Percentiles rank a stretch among this genome's conserved stretches.
Conservation (phyloP, 2,113 vertebrate species). For the Ibidorhyncha struthersii region DNA sequence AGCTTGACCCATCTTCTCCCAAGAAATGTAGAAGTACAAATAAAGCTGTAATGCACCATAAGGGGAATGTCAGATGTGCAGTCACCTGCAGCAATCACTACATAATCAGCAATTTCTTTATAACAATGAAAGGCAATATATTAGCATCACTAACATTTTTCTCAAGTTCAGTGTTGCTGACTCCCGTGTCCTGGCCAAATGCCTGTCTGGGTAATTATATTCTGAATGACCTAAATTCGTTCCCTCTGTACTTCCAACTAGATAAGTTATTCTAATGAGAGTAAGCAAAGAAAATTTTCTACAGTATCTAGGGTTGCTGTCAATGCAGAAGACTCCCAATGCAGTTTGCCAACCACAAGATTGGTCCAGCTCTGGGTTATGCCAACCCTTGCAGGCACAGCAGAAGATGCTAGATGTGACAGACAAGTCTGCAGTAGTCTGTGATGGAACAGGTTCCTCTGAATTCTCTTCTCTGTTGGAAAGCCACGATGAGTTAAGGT, state of each 20-base stretch:
- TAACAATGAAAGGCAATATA: background rate
- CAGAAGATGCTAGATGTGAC: background rate
- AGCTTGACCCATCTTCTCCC: background rate
- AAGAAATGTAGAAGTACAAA: background rate
- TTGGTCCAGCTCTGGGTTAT: background rate
- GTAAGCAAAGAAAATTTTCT: background rate
- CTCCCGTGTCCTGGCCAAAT: background rate
- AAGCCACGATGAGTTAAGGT: background rate
- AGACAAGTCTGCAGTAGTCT: background rate
- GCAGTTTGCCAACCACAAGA: background rate
- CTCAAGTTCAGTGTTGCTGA: background rate
- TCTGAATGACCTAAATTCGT: constrained; percentile 5
- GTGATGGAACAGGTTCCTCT: background rate
- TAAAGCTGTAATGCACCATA: background rate
- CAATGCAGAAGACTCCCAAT: background rate
- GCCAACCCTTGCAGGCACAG: background rate
- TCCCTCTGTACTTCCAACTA: background rate
- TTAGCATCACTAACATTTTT: background rate
- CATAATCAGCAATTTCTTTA: background rate
- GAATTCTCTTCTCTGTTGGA: background rate
- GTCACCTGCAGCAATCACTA: background rate
- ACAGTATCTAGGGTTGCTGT: background rate
- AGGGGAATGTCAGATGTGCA: background rate
- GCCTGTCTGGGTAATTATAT: background rate
- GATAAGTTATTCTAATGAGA: background rate